Conservation (phyloP, 2,113 vertebrate species). For the Pachycephala philippinensis region DNA sequence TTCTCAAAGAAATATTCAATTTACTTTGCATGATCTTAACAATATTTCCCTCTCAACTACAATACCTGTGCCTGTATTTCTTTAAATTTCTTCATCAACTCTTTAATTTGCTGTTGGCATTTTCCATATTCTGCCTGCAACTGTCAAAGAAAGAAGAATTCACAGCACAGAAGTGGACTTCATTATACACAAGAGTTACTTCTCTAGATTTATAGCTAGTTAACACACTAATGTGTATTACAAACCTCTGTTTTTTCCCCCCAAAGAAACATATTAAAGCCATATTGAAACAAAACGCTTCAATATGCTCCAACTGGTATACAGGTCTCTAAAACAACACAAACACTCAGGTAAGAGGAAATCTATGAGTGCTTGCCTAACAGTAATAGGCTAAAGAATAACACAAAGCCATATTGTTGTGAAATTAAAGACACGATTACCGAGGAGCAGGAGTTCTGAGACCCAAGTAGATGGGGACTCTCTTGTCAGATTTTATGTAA, state of each 20-base stretch:
- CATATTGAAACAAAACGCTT: background rate
- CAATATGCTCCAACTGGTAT: background rate
- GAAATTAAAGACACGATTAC: background rate
- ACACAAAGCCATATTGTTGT: background rate
- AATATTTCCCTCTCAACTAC: background rate
- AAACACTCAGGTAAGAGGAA: background rate
- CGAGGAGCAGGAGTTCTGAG: background rate
- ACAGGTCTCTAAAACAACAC: background rate
- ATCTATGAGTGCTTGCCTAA: background rate
- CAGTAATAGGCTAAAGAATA: background rate
- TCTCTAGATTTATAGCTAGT: background rate
- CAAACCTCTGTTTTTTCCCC: background rate
- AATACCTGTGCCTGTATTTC: constrained; percentile 88
- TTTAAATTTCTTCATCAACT: constrained; percentile 81
- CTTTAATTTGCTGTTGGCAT: constrained; percentile 87
- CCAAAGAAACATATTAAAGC: background rate
- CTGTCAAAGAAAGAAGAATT: constrained; percentile 71
- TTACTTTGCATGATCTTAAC: background rate
- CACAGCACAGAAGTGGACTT: background rate
- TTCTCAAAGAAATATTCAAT: background rate
- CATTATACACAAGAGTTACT: background rate
- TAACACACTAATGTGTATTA: background rate
- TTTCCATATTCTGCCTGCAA: constrained; percentile 84
- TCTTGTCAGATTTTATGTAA: background rate
- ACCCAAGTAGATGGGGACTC: background rate